These are phyloP conservation scores for Andrena chrysosceles DNA, from an alignment of 2,888 invertebrate species.

Conservation along the genomic window DNA sequence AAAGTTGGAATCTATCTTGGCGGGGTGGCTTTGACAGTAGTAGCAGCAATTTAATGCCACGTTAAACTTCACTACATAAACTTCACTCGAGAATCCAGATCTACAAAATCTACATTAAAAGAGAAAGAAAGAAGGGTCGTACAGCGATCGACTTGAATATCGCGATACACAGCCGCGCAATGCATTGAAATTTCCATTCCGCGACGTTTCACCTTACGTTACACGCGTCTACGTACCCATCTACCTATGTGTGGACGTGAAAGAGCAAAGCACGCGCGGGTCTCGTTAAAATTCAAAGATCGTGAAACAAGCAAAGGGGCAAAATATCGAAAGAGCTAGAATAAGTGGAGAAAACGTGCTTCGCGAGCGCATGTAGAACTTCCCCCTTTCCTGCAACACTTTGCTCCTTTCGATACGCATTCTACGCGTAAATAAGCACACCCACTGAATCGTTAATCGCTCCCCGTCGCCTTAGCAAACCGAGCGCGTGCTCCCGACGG, in stretches of 20 bases:
- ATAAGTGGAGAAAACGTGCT: conserved; percentile 32
- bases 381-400: not conserved
- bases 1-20: too few species aligned
- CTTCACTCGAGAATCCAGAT: not conserved
- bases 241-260: not conserved
- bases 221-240: not conserved
- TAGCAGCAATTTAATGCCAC: too few species aligned
- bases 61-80: too few species aligned
- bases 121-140: not conserved
- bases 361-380: not conserved
- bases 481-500: not conserved
- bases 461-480: not conserved
- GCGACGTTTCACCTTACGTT: not conserved
- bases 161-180: not conserved
- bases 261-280: not conserved
- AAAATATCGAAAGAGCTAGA: conserved; percentile 23
- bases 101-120: not conserved
- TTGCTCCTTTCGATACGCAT: conserved; percentile 17
- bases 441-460: conserved; percentile 17
- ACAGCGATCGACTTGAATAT: conserved; percentile 27
- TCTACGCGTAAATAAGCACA: not conserved
- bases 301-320: conserved; percentile 30
- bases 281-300: conserved; percentile 52
- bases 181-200: conserved; percentile 24
- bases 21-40: too few species aligned